Percentiles rank a stretch among this genome's conserved stretches.
Evolutionary conservation across 2,797 vertebrate species (phyloP).

Genomic region (Neoniphon sammara): DNA sequence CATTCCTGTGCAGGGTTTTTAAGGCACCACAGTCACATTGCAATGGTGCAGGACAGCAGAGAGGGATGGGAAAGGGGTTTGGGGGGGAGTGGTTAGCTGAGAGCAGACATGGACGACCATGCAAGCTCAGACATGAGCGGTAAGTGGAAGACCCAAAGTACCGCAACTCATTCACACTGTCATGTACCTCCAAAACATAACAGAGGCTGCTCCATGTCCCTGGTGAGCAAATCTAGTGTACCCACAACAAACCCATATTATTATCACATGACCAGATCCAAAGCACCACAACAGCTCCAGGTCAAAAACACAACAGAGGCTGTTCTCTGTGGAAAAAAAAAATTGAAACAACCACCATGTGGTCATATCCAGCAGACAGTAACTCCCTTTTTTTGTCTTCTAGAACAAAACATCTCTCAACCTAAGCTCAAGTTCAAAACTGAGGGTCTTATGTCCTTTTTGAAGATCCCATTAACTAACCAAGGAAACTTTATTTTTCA

Average conservation of each 20-base stretch:
- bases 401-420: slow-evolving; percentile 27
- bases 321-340: slow-evolving; percentile 11
- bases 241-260: slow-evolving; percentile 37
- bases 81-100: slow-evolving; percentile 4
- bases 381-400: slow-evolving; percentile 1
- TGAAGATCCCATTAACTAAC: background rate
- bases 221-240: slow-evolving; percentile 11
- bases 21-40: slow-evolving; percentile 1
- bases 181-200: slow-evolving; percentile 28
- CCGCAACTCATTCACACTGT: slow-evolving; percentile 38
- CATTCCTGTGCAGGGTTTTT: slow-evolving; percentile 29
- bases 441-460: slow-evolving; percentile 7
- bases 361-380: slow-evolving; percentile 29
- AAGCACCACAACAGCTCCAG: slow-evolving; percentile 12
- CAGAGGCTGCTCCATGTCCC: slow-evolving; percentile 25
- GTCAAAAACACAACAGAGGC: slow-evolving; percentile 29
- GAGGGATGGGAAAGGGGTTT: slow-evolving; percentile 23
- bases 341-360: slow-evolving; percentile 14
- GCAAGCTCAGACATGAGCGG: slow-evolving; percentile 54
- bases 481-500: too few species aligned
- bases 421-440: background rate
- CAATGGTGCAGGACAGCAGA: slow-evolving; percentile 30
- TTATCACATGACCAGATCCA: slow-evolving; percentile 36
- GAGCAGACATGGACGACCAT: slow-evolving; percentile 37
- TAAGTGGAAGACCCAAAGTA: slow-evolving; percentile 28